Conservation (phyloP, 2,113 vertebrate species). For the Scortum barcoo region DNA sequence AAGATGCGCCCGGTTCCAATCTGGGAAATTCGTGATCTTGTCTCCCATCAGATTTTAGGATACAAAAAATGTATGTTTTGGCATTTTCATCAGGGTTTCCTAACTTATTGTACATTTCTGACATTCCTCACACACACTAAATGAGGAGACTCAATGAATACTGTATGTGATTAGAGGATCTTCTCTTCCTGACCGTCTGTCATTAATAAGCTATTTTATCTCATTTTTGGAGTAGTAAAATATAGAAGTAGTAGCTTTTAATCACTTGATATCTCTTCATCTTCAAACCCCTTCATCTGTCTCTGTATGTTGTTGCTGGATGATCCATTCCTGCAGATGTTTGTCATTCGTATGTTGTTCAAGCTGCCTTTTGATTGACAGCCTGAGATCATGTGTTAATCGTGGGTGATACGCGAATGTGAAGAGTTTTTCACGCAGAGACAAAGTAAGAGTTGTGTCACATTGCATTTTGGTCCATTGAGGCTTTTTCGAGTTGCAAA, state of each 20-base stretch:
- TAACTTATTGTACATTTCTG: too few species aligned
- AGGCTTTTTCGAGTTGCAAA: neutral
- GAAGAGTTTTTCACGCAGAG: neutral
- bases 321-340: neutral
- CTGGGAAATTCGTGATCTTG: neutral
- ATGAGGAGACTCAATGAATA: neutral
- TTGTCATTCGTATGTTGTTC: neutral
- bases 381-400: neutral
- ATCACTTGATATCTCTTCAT: too few species aligned
- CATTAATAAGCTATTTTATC: neutral
- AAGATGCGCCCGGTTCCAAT: neutral
- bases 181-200: neutral
- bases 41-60: neutral
- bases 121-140: neutral
- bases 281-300: neutral
- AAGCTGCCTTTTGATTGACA: neutral
- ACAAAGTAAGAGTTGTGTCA: neutral
- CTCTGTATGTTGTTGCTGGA: neutral
- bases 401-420: neutral
- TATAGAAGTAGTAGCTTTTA: neutral
- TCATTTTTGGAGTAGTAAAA: neutral
- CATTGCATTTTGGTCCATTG: neutral
- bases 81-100: neutral
- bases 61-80: neutral
- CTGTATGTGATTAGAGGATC: neutral